phyloP scores from a whole-genome alignment of 2,888 invertebrate species.

The Hirtodrosophila histrioides region DNA sequence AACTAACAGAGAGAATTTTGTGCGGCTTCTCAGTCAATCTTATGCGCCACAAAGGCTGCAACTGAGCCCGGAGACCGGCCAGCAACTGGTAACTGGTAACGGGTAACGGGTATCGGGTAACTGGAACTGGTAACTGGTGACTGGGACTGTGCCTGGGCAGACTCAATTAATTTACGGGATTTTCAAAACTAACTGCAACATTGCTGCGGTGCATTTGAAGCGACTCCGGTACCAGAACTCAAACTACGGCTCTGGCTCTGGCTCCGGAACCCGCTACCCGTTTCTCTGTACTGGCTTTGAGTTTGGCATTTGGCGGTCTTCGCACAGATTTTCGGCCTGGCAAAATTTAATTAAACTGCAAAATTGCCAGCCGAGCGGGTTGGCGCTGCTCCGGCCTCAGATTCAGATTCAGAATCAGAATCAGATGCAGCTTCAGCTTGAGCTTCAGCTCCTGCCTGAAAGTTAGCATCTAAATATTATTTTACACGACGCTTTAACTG shows the following conservation, averaged over 20 bases:
- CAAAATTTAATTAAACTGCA: slow-evolving; percentile 74
- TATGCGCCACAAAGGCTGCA: slow-evolving; percentile 21
- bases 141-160: slow-evolving; percentile 20
- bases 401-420: background rate
- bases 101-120: background rate
- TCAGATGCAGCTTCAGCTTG: slow-evolving; percentile 2
- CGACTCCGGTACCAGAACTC: slow-evolving; percentile 3
- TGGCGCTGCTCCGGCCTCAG: background rate
- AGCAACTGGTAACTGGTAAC: slow-evolving; percentile 27
- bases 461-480: slow-evolving; percentile 76
- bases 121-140: background rate
- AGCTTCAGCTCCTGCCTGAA: slow-evolving; percentile 21
- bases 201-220: slow-evolving; percentile 50
- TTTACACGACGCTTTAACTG: slow-evolving; percentile 79
- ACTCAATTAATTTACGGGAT: slow-evolving; percentile 76
- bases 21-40: slow-evolving; percentile 59
- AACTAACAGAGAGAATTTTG: slow-evolving; percentile 33
- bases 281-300: slow-evolving; percentile 21
- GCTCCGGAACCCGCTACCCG: no score
- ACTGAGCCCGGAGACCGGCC: slow-evolving; percentile 3
- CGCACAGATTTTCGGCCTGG: slow-evolving; percentile 59
- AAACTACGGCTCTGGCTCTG: no score
- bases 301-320: slow-evolving; percentile 70
- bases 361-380: slow-evolving; percentile 21
- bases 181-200: slow-evolving; percentile 51